Evolutionary conservation across 2,797 vertebrate genomes (phyloP), one percentile per base, ranked within the genome.

Genomic region (Acanthurus leucopareius): DNA sequence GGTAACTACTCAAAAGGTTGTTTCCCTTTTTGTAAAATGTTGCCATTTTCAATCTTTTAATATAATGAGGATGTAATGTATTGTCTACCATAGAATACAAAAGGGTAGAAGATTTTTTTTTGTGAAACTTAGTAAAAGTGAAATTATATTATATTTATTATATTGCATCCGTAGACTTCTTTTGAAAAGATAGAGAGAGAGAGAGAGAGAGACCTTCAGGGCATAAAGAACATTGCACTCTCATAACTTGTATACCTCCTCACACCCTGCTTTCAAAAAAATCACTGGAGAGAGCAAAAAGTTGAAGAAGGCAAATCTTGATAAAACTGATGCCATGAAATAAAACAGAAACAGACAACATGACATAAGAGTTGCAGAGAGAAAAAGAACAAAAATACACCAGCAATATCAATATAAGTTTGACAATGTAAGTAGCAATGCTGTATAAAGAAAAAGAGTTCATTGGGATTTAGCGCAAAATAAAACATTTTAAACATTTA

Each of bases 401-500:
- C 28, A 32, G 28, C 28, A 32, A 32, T 47, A 49, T 54, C 57
- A 59, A 53, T 28, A 8, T n/a, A 47, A 59, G 68, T 73, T 59
- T 2, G 0, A 60, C n/a, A n/a, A n/a, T n/a, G n/a, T n/a, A n/a
- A n/a, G 68, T 49, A 35, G 42, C 2, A 17, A 40, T 14, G 53
- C 60, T 22, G 58, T 53, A 17, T 44, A 15, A 63, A 57, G 65
- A 84, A 75, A 84, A 51, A 32, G 48, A 70, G 66, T 64, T 66
- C 79, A 68, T 85, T 74, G 78, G 3, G 4, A 20, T 15, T 19
- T 83, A 58, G 68, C 77, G 71, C n/a, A 16, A 62, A 67, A 83
- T 71, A 73, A 84, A 85, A 89, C 56, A 80, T 82, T 86, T 77
- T 84, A 75, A 56, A 75, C 45, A 62, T 32, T 32, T 32, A 32